A percentile compares a stretch with the other conserved stretches of the same genome.
phyloP scores from a whole-genome alignment of 2,113 vertebrate species.

The Spea multiplicata region DNA sequence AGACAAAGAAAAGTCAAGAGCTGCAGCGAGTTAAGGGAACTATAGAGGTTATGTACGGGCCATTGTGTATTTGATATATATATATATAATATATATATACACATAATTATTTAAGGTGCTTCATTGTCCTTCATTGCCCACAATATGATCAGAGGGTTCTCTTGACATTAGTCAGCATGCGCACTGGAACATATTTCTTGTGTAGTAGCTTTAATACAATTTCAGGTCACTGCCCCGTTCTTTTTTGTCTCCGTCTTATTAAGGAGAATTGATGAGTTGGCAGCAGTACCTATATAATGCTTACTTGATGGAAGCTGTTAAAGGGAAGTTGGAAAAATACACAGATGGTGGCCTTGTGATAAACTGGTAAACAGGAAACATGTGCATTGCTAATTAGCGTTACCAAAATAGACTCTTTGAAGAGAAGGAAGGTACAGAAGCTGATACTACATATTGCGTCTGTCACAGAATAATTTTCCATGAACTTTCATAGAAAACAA shows the following conservation, averaged over 20 bases:
- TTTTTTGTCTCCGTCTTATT: slow-evolving; percentile 5
- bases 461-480: not conserved
- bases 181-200: not conserved
- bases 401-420: slow-evolving; percentile 31
- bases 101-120: no score
- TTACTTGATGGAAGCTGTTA: slow-evolving; percentile 10
- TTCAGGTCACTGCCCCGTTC: not conserved
- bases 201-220: not conserved
- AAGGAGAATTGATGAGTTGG: slow-evolving; percentile 18
- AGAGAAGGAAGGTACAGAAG: slow-evolving; percentile 30
- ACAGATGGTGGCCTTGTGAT: slow-evolving; percentile 35
- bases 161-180: no score
- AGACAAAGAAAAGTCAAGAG: no score
- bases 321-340: slow-evolving; percentile 46
- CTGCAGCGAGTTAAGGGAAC: no score
- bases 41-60: no score
- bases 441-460: slow-evolving; percentile 23
- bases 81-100: no score
- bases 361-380: slow-evolving; percentile 43
- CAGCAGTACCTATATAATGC: slow-evolving; percentile 14
- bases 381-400: slow-evolving; percentile 27
- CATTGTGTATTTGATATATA: no score
- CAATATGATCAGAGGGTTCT: no score
- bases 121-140: no score
- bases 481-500: no score